Base-by-base conservation (phyloP, 2,888 invertebrate genomes). In the Epinotia ramella region DNA sequence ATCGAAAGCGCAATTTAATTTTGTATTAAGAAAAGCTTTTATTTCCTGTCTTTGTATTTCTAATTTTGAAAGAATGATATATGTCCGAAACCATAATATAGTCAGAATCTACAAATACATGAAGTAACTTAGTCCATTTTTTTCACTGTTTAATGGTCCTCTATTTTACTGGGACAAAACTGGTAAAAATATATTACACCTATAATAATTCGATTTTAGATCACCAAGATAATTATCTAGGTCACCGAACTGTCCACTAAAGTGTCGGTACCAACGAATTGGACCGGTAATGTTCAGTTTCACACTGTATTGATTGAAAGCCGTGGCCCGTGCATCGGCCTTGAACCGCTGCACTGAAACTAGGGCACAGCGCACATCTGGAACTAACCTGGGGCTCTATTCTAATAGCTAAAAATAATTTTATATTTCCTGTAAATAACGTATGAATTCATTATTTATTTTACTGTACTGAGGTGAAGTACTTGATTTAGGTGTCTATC, bases 281-380 rank as follows among this genome's bases (percentile, higher is more conserved):
- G 60, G 70, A 70, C 33, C 57, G 60, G 13, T 65, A 46, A 46
- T 75, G 44, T 59, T 60, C 56, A 53, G 49, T 67, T 67, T 63
- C 62, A 49, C 59, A 59, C 65, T 59, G 64, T 65, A 77, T 77
- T 59, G 71, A 74, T 77, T 75, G 40, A 57, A 57, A 53, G 66
- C 76, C 62, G 46, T 70, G 69, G 72, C 76, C 59, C 68, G 75
- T 70, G 77, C 76, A 72, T 56, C 73, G 67, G 40, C 78, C 78
- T 76, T 78, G 78, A 67, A 75, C 78, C 49, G 67, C 49, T 81
- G 74, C 69, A 75, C 80, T 76, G 74, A 59, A 80, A 71, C 77
- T 76, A 44, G 74, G 74, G 20, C 57, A 44, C 44, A 44, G 13
- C 67, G 62, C n/a, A 62, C 59, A 71, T 71, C 53, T 71, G 70